These are phyloP conservation scores for Pampus argenteus DNA, from an alignment of 2,797 vertebrate genomes.

Conservation along the genomic window DNA sequence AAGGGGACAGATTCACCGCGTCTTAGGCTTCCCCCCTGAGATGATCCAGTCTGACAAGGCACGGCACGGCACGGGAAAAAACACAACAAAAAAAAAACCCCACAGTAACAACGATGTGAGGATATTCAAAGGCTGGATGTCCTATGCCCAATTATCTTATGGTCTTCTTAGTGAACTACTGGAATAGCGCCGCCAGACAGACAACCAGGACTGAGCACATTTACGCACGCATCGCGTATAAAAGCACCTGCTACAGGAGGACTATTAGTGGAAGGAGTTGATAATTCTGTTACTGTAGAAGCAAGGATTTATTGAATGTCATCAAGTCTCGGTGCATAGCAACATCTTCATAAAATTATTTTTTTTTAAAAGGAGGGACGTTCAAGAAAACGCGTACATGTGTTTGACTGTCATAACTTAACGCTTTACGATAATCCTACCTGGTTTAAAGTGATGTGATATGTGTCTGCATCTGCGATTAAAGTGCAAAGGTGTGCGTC, in stretches of 20 bases:
- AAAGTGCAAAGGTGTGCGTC: conserved; percentile 36
- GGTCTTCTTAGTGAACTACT: conserved; percentile 82
- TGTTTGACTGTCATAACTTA: conserved; percentile 6
- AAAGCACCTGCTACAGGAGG: conserved; percentile 82
- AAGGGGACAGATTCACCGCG: conserved; percentile 53
- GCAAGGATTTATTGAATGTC: background rate
- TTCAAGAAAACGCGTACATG: conserved; percentile 1
- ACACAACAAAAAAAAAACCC: background rate
- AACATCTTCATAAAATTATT: background rate
- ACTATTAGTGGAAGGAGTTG: conserved; percentile 79
- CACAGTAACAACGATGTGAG: conserved; percentile 20
- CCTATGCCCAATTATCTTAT: conserved; percentile 66
- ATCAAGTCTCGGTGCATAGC: background rate
- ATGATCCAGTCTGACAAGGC: conserved; percentile 54
- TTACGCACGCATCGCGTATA: conserved; percentile 79
- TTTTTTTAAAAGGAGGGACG: background rate
- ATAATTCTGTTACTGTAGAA: conserved; percentile 72
- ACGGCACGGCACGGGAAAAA: conserved; percentile 14
- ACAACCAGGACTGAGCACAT: conserved; percentile 80
- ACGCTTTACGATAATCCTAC: conserved; percentile 12
- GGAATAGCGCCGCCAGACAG: conserved; percentile 85
- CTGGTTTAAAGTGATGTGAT: conserved; percentile 18
- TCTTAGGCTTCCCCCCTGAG: conserved; percentile 42
- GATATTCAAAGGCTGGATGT: conserved; percentile 51
- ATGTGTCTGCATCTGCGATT: conserved; percentile 18